A percentile compares a stretch with the other conserved stretches of the same genome.
Conservation (phyloP, 1,140 invertebrate genomes). For the Aporrectodea caliginosa region DNA sequence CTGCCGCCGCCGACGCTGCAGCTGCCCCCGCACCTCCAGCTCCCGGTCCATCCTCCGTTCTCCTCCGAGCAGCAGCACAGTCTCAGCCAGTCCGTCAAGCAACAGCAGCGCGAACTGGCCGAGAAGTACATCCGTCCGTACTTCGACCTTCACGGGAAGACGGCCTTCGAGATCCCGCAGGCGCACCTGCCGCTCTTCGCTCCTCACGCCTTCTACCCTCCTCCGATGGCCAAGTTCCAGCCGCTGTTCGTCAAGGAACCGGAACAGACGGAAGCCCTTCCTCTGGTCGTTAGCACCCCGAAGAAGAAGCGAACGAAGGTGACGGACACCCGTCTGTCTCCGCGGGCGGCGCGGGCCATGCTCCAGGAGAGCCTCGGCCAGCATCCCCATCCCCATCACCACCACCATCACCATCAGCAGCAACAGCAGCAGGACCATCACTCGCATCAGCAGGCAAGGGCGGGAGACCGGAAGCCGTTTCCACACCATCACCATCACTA, state of each 20-base stretch:
- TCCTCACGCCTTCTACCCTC: conserved; percentile 47
- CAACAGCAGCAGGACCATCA: conserved; percentile 36
- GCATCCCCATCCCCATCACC: conserved; percentile 29
- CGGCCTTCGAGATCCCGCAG: conserved; percentile 14
- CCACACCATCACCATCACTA: conserved; percentile 7
- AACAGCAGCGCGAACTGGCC: conserved; percentile 64
- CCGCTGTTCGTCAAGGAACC: conserved; percentile 63
- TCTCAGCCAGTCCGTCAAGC: conserved; percentile 66
- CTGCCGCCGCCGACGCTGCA: conserved; percentile 1
- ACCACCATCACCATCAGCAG: conserved; percentile 67
- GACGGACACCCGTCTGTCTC: conserved; percentile 90
- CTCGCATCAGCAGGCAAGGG: conserved; percentile 36
- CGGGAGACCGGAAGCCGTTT: conserved; percentile 8
- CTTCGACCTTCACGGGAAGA: conserved; percentile 17
- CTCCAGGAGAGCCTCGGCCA: conserved; percentile 45
- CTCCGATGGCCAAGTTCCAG: conserved; percentile 63
- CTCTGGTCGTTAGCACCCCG: conserved; percentile 79
- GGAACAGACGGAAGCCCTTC: conserved; percentile 87
- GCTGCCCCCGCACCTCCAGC: conserved; percentile 36
- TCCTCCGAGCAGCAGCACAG: conserved; percentile 32
- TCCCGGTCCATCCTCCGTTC: conserved; percentile 36
- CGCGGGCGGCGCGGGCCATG: conserved; percentile 57
- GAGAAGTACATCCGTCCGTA: conserved; percentile 53
- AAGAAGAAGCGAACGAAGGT: conserved; percentile 90
- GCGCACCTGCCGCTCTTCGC: conserved; percentile 36